Base-by-base conservation (phyloP, 2,797 vertebrate genomes). In the Pangasius larnaudii region DNA sequence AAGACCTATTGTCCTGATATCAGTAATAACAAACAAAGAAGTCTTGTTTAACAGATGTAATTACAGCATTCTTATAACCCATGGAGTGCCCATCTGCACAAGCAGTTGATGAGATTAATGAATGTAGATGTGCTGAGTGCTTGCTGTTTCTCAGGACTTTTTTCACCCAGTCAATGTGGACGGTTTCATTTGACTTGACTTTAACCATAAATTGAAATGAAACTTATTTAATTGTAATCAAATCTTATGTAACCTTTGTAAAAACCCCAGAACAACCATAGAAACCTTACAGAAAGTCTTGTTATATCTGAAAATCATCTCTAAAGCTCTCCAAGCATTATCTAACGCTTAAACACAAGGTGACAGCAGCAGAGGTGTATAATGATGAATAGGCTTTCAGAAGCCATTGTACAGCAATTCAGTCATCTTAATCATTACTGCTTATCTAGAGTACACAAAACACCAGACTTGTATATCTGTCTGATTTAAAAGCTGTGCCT, bases 301-400 rank as follows among this genome's bases (percentile, higher is more conserved):
- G 4, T 65, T 67, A 5, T 63, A 33, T 39, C 33, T 72, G 19
- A 42, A n/a, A 46, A 10, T 74, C 0, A 5, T 27, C 42, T 74
- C 33, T 18, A 39, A 71, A 71, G 67, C 67, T 36, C 33, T 22
- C 36, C 67, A 71, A 36, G 67, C n/a, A 30, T 30, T 36, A 18
- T 46, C 18, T 42, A 53, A 53, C 24, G 14, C 27, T 8, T 42
- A 51, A 77, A 51, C 39, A 51, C 74, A 53, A 77, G 27, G 59
- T 82, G 74, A 78, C 75, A 83, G 63, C 16, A 24, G 39, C 49
- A 85, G 67, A 85, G 39, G 49, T 69, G 63, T 91, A 87, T 91
- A 87, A 88, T 90, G 89, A 91, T 89, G 46, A 90, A 89, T 80
- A 86, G 77, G 42, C 71, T 84, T 84, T 77, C 46, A 77, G 11